Base-by-base conservation (phyloP, 2,113 vertebrate species). In the Urocitellus parryii region DNA sequence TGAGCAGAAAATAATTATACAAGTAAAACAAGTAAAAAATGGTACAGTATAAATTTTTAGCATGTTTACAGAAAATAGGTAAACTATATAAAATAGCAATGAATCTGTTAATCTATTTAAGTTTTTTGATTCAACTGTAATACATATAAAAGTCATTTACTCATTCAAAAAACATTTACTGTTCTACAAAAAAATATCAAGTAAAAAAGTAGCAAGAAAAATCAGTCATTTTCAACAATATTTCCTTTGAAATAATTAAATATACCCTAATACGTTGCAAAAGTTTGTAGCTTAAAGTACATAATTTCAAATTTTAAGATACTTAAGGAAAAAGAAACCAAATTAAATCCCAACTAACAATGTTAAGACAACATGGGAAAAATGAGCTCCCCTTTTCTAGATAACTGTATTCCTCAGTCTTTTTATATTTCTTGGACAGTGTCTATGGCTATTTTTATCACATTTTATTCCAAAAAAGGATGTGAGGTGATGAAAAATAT, bases 191-290 rank as follows among this genome's bases (percentile, higher is more conserved):
- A 45, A 17, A 91, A 65, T 61, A 79, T 96, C 73, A 90, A 77
- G 42, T 63, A 80, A 45, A 79, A 90, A 90, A 79, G 14, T 72
- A 63, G 17, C 45, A 22, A 18, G 22, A 72, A 91, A 77, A 83
- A 70, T 17, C 22, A 74, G 20, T 67, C 14, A 39, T 27, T 72
- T 84, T 81, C 13, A 84, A 45, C 39, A 88, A 65, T 78, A 72
- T 67, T 93, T 88, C 67, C 70, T 81, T 96, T 87, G 13, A 91
- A 91, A 83, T 56, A 86, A 90, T 45, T 83, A 84, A 92, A 89
- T 73, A 58, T 17, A 82, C 25, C 4, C 39, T 81, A 65, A 61
- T 56, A 86, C 48, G 14, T 18, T 93, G 7, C 45, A 4, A 77
- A 72, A 72, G 76, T 97, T 61, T 72, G 2, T 37, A 70, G 27